Percentiles rank a stretch among this genome's conserved stretches.
Evolutionary conservation across 2,113 vertebrate species (phyloP).

Genomic region (Glareola pratincola): DNA sequence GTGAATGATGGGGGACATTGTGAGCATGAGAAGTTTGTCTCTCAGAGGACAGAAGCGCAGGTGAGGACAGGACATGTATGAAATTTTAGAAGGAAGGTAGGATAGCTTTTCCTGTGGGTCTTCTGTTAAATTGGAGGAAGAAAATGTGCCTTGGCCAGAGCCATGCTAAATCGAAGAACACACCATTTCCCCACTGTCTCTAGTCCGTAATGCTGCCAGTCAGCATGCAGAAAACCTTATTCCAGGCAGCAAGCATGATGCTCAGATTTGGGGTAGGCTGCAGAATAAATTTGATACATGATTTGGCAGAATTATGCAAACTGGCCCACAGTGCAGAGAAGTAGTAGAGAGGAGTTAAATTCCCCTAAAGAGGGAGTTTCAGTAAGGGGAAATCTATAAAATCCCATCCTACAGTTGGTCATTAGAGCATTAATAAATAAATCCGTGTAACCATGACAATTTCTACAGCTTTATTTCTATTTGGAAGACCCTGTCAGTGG

Average conservation of each 20-base stretch:
- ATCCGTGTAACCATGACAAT: neutral
- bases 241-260: neutral
- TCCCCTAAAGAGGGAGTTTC: neutral
- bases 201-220: fast-evolving
- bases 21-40: neutral
- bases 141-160: neutral
- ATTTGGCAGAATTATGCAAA: neutral
- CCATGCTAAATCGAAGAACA: neutral
- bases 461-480: neutral
- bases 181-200: neutral
- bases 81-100: neutral
- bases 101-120: neutral
- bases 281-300: neutral
- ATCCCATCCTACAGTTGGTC: neutral
- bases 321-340: neutral
- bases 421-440: neutral
- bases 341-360: neutral
- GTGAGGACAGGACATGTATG: fast-evolving
- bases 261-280: neutral
- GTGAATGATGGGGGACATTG: neutral
- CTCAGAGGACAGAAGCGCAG: neutral
- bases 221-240: neutral
- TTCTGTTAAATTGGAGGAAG: neutral
- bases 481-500: neutral
- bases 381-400: neutral